These are phyloP conservation scores for Paralichthys olivaceus DNA, from an alignment of 2,113 vertebrate species.

Conservation along the genomic window DNA sequence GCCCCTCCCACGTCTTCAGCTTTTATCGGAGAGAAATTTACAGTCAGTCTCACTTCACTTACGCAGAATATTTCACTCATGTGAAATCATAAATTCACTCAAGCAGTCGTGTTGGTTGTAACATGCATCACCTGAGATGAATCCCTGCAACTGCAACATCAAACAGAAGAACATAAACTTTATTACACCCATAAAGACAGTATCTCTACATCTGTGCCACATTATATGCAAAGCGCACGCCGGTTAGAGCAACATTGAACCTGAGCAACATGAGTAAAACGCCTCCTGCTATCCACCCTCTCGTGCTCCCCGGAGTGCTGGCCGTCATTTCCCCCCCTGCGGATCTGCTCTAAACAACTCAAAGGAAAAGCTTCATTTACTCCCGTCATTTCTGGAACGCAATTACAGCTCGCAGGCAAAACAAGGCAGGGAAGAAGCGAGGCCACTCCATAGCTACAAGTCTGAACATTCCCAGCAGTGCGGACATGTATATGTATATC, in stretches of 20 bases:
- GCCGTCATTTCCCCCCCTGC: constrained; percentile 73
- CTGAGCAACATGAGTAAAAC: neutral
- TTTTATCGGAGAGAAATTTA: constrained; percentile 49
- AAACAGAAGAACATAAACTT: constrained; percentile 14
- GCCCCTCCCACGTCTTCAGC: constrained; percentile 38
- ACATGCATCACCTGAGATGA: neutral
- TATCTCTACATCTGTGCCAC: constrained; percentile 58
- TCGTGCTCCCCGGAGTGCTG: constrained; percentile 55
- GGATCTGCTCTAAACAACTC: constrained; percentile 68
- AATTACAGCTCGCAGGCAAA: constrained; percentile 60
- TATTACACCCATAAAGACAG: neutral
- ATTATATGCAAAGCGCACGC: constrained; percentile 16
- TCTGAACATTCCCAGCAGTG: neutral
- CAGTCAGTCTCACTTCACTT: constrained; percentile 36
- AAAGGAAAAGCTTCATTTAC: constrained; percentile 82
- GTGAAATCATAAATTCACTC: constrained; percentile 40
- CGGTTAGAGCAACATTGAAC: neutral
- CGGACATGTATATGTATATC: neutral
- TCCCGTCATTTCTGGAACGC: constrained; percentile 60
- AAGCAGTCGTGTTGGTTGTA: neutral
- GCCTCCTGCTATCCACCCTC: constrained; percentile 9
- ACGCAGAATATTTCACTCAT: constrained; percentile 41
- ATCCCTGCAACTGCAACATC: neutral
- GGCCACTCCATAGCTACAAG: neutral
- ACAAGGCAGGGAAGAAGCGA: neutral